Evolutionary conservation across 2,888 invertebrate species (phyloP).

Genomic region (Lutraria lutraria): DNA sequence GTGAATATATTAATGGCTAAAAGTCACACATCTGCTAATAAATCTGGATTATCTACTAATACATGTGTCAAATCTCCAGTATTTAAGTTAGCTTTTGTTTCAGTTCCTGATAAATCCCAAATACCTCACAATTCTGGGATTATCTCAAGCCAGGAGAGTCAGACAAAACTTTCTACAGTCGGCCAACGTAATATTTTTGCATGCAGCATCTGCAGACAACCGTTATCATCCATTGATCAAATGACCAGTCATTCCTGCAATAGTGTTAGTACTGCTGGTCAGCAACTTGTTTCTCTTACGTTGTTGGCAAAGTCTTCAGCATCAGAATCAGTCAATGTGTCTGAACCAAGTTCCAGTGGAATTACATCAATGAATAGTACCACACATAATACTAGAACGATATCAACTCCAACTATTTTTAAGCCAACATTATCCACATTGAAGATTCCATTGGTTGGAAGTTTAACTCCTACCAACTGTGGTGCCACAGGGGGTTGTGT

Average conservation of each 20-base stretch:
- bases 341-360: neutral
- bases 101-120: neutral
- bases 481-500: neutral
- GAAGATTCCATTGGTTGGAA: neutral
- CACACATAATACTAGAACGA: neutral
- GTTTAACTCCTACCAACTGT: neutral
- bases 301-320: neutral
- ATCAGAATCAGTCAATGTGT: neutral
- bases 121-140: neutral
- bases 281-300: slow-evolving; percentile 20
- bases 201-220: slow-evolving; percentile 42
- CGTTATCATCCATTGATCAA: slow-evolving; percentile 36
- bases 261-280: neutral
- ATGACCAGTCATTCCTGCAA: slow-evolving; percentile 41
- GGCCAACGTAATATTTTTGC: slow-evolving; percentile 6
- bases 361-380: neutral
- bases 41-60: neutral
- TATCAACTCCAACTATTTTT: neutral
- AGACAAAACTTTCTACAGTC: neutral
- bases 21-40: neutral
- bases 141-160: neutral
- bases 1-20: slow-evolving; percentile 10
- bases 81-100: neutral
- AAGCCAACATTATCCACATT: neutral
- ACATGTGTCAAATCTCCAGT: neutral